Base-by-base conservation (phyloP, 2,888 invertebrate species). In the Lumbricus terrestris region DNA sequence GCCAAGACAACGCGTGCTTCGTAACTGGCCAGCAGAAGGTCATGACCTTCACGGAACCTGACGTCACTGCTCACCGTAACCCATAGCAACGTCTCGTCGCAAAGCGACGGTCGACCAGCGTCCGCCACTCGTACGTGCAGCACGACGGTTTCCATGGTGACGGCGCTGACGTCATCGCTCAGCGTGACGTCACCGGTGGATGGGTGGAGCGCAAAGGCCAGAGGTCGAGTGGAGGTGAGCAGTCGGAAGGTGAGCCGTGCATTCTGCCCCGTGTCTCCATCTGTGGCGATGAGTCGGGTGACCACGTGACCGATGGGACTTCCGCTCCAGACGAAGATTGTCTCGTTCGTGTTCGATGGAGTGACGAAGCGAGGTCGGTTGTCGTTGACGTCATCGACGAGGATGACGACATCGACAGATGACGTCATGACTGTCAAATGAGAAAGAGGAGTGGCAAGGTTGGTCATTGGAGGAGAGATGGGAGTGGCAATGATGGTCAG, bases 211-310 rank as follows among this genome's bases (percentile, higher is more conserved):
- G 85, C 85, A 35, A 85, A 85, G 37, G 35, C 85, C 23, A 35
- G 34, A 20, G 85, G 85, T 35, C 35, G 85, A 13, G n/a, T 85
- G 35, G 85, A 85, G 35, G 85, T 37, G 20, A 85, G 13, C 6
- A 85, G 37, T 37, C 18, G n/a, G 23, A 85, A 99, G 34, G 97
- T 97, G 92, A 99, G 97, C 92, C 97, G 96, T 88, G 97, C 97
- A 95, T 98, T 99, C 90, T 97, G 96, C 88, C 98, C 98, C 92
- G 97, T 96, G 95, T 99, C 99, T n/a, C 97, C 96, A 96, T 99
- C 99, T 20, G 96, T 96, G 18, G 98, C 98, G 93, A 96, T 96
- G 1, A 98, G 29, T 15, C 34, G 34, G 23, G 88, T 34, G 1
- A 91, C 69, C 42, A 89, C 42, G 83, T 91, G 89, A 82, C 91